Base-by-base conservation (phyloP, 2,113 vertebrate genomes). In the Hypocryptadius cinnamomeus region DNA sequence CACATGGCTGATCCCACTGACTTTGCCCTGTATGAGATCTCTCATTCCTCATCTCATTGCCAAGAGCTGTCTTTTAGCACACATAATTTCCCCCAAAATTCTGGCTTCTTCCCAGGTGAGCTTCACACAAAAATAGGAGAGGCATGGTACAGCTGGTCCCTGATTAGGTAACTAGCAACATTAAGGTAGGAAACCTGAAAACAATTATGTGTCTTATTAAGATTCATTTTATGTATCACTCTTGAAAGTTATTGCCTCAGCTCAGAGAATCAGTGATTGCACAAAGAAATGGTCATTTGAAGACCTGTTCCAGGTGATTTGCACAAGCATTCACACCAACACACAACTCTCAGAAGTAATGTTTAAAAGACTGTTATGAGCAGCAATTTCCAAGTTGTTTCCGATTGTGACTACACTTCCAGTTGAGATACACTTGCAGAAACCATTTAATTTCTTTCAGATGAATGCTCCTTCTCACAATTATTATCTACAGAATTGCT, bases 381-480 rank as follows among this genome's bases (percentile, higher is more conserved):
- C 64, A 82, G 68, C 76, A 92, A 90, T 95, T 93, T 88, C 76
- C 88, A 94, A 93, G 92, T 63, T 82, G 87, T 94, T 89, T 95
- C 63, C 50, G 77, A 40, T 85, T 93, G 88, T 90, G 72, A 88
- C 64, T 90, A 66, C 9, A 51, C 35, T 92, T 96, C 79, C 92
- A 95, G 63, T 94, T 87, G 94, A 92, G 85, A 93, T 73, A 76
- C 25, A 39, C 54, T 95, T 90, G 66, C 66, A 90, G 56, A 96
- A 96, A 84, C 39, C 81, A 92, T 90, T 95, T 92, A 77, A 92
- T 86, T 94, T 86, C 76, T 92, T 95, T 90, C 85, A 95, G 79
- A 88, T 90, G 79, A 94, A 90, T 56, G 64, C 51, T 80, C 8
- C 40, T 94, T 85, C 92, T 92, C 83, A 71, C 51, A 94, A 78